Evolutionary conservation across 2,888 invertebrate species (phyloP).

Genomic region (Sphecodes monilicornis): DNA sequence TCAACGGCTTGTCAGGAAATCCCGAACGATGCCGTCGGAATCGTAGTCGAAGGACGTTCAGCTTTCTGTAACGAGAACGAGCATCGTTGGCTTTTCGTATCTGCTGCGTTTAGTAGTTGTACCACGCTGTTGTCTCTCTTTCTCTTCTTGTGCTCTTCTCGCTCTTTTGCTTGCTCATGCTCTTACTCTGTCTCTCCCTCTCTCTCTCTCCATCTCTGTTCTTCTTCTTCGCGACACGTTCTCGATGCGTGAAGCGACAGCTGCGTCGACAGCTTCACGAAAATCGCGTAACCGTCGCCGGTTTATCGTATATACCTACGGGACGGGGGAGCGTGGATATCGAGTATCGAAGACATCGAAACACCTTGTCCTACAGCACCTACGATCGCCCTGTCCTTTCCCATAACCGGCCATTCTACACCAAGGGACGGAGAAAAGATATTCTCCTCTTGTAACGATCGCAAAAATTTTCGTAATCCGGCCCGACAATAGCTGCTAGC

Average conservation of each 20-base stretch:
- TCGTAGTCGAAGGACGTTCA: constrained; percentile 12
- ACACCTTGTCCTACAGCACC: constrained; percentile 29
- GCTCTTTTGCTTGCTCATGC: constrained; percentile 5
- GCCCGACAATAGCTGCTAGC: background rate
- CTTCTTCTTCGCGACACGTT: constrained; percentile 49
- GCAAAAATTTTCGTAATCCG: background rate
- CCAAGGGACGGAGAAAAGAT: background rate
- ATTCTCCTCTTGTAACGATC: background rate
- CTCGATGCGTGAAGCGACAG: constrained; percentile 64
- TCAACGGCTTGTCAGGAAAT: constrained; percentile 9
- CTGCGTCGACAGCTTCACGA: constrained; percentile 60
- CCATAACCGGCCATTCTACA: background rate
- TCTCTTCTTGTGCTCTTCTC: constrained; percentile 20
- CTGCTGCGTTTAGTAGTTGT: constrained; percentile 24
- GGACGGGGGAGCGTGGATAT: constrained; percentile 30
- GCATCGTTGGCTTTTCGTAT: constrained; percentile 27
- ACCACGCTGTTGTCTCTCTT: background rate
- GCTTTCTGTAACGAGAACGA: constrained; percentile 7
- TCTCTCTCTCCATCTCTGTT: background rate
- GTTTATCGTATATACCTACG: constrained; percentile 50
- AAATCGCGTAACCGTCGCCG: constrained; percentile 63
- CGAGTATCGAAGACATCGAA: constrained; percentile 29
- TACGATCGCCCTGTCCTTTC: constrained; percentile 10
- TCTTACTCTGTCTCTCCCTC: background rate
- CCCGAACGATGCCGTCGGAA: background rate